Evolutionary conservation across 2,113 vertebrate species (phyloP).

Genomic region (Triplophysa dalaica): DNA sequence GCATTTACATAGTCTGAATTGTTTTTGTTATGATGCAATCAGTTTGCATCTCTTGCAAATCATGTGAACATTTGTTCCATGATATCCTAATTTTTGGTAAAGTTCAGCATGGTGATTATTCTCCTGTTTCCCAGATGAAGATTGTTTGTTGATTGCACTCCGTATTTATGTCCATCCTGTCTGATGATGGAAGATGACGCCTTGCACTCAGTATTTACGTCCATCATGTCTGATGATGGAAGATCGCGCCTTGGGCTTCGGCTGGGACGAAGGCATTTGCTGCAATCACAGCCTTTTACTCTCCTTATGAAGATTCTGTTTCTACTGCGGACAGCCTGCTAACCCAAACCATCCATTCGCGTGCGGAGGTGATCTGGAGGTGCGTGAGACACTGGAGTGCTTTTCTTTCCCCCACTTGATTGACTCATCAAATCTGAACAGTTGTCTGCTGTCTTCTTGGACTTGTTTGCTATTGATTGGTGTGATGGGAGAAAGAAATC

Average conservation of each 20-base stretch:
- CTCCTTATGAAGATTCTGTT: conserved; percentile 66
- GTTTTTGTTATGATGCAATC: conserved; percentile 18
- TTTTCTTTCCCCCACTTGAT: conserved; percentile 64
- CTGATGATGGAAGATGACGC: conserved; percentile 65
- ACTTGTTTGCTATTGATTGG: conserved; percentile 58
- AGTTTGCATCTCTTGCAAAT: conserved; percentile 28
- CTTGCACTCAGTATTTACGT: conserved; percentile 46
- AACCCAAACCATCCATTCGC: conserved; percentile 31
- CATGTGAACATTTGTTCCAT: conserved; percentile 23
- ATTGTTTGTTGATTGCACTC: conserved; percentile 46
- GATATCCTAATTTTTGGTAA: conserved; percentile 24
- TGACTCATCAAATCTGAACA: conserved; percentile 71
- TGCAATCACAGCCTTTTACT: conserved; percentile 72
- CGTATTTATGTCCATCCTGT: conserved; percentile 49
- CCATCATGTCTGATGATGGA: conserved; percentile 57
- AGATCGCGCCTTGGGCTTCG: conserved; percentile 62
- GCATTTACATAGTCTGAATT: conserved; percentile 16
- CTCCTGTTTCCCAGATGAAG: conserved; percentile 11
- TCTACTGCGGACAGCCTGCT: conserved; percentile 63
- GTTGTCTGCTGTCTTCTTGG: conserved; percentile 56
- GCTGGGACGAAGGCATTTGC: conserved; percentile 45
- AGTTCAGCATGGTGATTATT: conserved; percentile 35
- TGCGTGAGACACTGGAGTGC: conserved; percentile 46
- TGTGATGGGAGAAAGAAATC: conserved; percentile 63
- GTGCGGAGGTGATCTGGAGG: conserved; percentile 57